Evolutionary conservation across 2,113 vertebrate genomes (phyloP), one percentile per base, ranked within the genome.

Genomic region (Urocolius indicus): DNA sequence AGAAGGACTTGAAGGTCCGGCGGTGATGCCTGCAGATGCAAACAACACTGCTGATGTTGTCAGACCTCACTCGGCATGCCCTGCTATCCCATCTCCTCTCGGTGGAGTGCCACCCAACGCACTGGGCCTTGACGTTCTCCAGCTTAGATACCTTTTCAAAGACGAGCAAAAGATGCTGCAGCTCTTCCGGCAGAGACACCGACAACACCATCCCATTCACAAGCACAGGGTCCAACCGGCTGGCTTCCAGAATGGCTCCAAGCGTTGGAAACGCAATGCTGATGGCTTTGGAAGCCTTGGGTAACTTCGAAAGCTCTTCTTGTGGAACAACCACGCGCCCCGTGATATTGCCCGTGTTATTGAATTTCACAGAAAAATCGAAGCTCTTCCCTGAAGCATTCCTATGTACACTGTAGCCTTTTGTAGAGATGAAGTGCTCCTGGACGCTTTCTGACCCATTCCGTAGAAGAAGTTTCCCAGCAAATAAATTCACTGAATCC

Each of bases 31-130:
- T 91, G 74, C 99, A 99, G n/a, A 6, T 41, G n/a, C 99, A 99
- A 26, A 87, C 96, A 30, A 98, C 97, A 0, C 3, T 67, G 26
- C 68, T 63, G 29, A 1, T 13, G 6, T 34, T 66, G 3, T 97
- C 97, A 1, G 78, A 24, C 2, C 95, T 77, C 1, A 10, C 2
- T 16, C 11, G 3, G 78, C 99, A 99, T 0, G 94, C 96, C 5
- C 76, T 14, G 5, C 94, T 41, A 20, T 98, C 98, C 99, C 99
- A 99, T 5, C 93, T 77, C 52, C 97, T 97, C 22, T 97, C 91
- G 3, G 5, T 14, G 12, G 97, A 98, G 91, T 99, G 98, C 99
- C 98, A 99, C 62, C 98, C 98, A 6, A 98, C 98, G 5, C 99
- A 99, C 57, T 95, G 97, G 9, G 97, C 96, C 32, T 86, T 55